Evolutionary conservation across 1,140 invertebrate genomes (phyloP).

Genomic region (Pollicipes pollicipes): DNA sequence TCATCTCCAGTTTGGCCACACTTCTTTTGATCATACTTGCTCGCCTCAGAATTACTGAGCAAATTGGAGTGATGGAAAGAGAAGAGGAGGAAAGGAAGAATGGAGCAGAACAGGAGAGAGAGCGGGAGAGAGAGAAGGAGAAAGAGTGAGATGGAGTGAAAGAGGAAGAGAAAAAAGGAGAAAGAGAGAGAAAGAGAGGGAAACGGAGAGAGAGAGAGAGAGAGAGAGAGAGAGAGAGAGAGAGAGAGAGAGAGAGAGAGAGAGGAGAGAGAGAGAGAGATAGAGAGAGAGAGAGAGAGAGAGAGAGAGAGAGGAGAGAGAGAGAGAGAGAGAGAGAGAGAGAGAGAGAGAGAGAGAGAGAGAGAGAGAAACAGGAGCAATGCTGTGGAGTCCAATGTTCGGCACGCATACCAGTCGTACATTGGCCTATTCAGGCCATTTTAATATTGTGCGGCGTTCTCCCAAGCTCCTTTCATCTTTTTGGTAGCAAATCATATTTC

Average conservation of each 20-base stretch:
- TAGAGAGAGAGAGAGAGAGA: slow-evolving; percentile 8
- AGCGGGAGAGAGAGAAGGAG: slow-evolving; percentile 9
- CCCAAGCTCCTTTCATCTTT: too few relatives aligned
- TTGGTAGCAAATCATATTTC: too few relatives aligned
- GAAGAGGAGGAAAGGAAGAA: slow-evolving; percentile 4
- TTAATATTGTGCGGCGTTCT: too few relatives aligned
- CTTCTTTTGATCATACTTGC: too few relatives aligned
- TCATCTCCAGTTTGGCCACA: too few relatives aligned
- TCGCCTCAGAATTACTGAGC: too few relatives aligned
- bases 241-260: slow-evolving; percentile 9
- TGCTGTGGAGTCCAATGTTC: too few relatives aligned
- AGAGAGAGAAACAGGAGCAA: neutral
- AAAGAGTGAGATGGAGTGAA: slow-evolving; percentile 7
- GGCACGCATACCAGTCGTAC: too few relatives aligned
- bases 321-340: slow-evolving; percentile 8
- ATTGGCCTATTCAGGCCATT: too few relatives aligned
- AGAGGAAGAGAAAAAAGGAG: slow-evolving; percentile 7
- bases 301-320: slow-evolving; percentile 8
- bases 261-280: slow-evolving; percentile 8
- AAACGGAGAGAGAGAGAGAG: slow-evolving; percentile 8
- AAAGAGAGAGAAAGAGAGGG: slow-evolving; percentile 6
- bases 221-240: slow-evolving; percentile 10
- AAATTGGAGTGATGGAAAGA: slow-evolving; percentile 5
- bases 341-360: slow-evolving; percentile 8
- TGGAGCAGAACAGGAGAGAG: slow-evolving; percentile 7